phyloP scores from a whole-genome alignment of 2,888 invertebrate species.

The Dasysyrphus albostriatus region DNA sequence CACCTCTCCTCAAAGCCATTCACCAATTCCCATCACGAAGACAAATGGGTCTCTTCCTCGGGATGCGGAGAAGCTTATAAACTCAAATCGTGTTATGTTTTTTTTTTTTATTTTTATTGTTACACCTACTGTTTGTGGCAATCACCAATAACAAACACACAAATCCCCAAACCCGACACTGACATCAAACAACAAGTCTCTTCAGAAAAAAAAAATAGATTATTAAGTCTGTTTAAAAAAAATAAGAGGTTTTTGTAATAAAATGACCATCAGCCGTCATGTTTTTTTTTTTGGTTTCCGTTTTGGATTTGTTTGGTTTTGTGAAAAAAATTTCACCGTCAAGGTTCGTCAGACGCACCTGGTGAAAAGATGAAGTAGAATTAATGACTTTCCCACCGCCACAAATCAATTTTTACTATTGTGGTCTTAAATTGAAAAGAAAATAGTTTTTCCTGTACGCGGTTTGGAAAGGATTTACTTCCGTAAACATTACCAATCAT shows the following conservation, averaged over 20 bases:
- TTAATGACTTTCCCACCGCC: slow-evolving; percentile 55
- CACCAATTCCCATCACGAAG: slow-evolving; percentile 29
- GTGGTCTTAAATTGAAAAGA: slow-evolving; percentile 34
- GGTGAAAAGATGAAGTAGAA: slow-evolving; percentile 6
- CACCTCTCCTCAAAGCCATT: slow-evolving; percentile 20
- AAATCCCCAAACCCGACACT: background rate
- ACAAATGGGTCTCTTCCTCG: slow-evolving; percentile 20
- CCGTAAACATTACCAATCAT: background rate
- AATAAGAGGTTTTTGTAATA: slow-evolving; percentile 31
- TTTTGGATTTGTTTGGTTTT: slow-evolving; percentile 22
- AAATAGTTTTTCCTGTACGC: slow-evolving; percentile 3
- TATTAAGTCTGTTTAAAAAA: slow-evolving; percentile 1
- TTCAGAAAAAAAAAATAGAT: slow-evolving; percentile 1
- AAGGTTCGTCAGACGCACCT: slow-evolving; percentile 11
- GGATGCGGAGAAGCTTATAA: slow-evolving; percentile 32
- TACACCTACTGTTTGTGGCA: slow-evolving; percentile 37
- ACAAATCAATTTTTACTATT: slow-evolving; percentile 61
- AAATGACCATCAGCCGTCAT: slow-evolving; percentile 39
- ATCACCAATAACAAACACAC: background rate
- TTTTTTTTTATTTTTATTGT: slow-evolving; percentile 29
- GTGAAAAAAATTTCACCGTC: slow-evolving; percentile 8
- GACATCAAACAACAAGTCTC: slow-evolving; percentile 11
- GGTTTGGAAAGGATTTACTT: background rate
- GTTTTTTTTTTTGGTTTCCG: slow-evolving; percentile 33
- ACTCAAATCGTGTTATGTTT: slow-evolving; percentile 21